A percentile compares a stretch with the other conserved stretches of the same genome.
phyloP scores from a whole-genome alignment of 1,140 invertebrate species.

The Cardiocondyla obscurior region DNA sequence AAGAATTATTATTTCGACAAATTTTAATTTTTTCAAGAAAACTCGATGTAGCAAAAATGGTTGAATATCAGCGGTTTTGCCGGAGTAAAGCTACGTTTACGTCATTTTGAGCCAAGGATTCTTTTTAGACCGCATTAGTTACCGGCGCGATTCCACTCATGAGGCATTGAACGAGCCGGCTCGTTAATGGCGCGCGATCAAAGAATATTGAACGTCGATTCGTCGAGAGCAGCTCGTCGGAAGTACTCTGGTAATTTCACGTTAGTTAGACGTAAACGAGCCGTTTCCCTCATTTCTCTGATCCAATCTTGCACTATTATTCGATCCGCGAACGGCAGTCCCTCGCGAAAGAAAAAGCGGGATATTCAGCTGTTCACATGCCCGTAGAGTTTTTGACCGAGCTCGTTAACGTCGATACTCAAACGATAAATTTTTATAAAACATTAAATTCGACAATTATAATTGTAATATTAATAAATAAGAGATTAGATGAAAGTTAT shows the following conservation, averaged over 20 bases:
- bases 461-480: neutral
- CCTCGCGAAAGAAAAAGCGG: conserved; percentile 4
- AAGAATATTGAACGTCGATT: conserved; percentile 71
- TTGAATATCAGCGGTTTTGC: neutral
- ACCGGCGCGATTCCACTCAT: conserved; percentile 64
- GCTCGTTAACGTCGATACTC: conserved; percentile 20
- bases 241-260: conserved; percentile 67
- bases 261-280: conserved; percentile 72
- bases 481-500: neutral
- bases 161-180: conserved; percentile 59
- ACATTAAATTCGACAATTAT: neutral
- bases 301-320: conserved; percentile 60
- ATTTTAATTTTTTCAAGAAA: neutral
- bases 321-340: conserved; percentile 29
- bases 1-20: neutral
- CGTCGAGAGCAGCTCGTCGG: conserved; percentile 24
- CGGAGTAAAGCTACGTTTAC: neutral
- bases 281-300: conserved; percentile 54
- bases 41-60: neutral
- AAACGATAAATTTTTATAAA: neutral
- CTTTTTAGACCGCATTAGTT: conserved; percentile 68
- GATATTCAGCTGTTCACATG: conserved; percentile 10
- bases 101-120: conserved; percentile 29
- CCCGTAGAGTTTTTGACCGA: conserved; percentile 34
- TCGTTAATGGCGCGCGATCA: conserved; percentile 67